Conservation (phyloP, 2,113 vertebrate species). For the Lepidothrix coronata region DNA sequence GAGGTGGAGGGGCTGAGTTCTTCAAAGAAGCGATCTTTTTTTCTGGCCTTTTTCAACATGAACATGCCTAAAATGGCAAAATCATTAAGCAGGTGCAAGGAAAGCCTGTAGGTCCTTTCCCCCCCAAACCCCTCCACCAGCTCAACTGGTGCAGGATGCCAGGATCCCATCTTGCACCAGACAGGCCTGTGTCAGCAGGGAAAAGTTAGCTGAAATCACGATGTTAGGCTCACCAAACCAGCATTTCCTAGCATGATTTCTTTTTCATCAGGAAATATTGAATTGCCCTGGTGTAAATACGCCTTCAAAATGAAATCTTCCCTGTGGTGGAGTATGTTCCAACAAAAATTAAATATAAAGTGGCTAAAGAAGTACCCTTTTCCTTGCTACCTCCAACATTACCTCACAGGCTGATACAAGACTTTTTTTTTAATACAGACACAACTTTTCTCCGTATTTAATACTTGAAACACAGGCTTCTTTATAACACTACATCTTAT, state of each 20-base stretch:
- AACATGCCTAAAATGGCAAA: not conserved
- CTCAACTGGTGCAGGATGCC: not conserved
- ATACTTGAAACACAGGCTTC: not conserved
- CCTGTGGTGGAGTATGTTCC: accelerated
- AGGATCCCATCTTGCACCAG: accelerated
- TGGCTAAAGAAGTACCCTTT: not conserved
- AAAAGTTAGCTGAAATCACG: not conserved
- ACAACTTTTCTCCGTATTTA: not conserved
- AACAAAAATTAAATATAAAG: not conserved
- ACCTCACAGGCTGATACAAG: not conserved
- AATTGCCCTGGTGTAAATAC: not conserved
- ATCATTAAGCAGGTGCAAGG: not conserved
- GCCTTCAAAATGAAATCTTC: not conserved
- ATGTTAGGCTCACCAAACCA: not conserved
- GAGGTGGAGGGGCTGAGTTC: not conserved
- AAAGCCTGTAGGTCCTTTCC: not conserved
- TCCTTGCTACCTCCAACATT: not conserved
- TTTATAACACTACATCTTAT: accelerated
- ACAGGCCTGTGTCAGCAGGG: not conserved
- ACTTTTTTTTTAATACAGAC: not conserved
- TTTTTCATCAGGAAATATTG: not conserved
- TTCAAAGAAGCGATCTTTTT: not conserved
- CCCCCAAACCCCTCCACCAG: not conserved
- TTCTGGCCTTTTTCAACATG: not conserved
- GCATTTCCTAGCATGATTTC: accelerated